These are phyloP conservation scores for Pterois miles DNA, from an alignment of 2,797 vertebrate species.

Conservation along the genomic window DNA sequence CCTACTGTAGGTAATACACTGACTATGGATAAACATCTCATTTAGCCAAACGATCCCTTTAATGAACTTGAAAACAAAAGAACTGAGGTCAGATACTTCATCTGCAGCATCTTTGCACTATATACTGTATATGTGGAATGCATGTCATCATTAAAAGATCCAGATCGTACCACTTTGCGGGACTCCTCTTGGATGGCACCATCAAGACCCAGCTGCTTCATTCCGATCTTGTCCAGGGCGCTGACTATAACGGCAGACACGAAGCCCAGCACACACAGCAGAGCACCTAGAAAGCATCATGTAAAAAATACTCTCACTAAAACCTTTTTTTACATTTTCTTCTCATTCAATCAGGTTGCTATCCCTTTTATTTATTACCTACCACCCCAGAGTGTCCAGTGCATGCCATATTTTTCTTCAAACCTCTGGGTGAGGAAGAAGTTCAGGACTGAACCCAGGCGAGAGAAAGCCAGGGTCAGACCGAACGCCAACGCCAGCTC, in stretches of 20 bases:
- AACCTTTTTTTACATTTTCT: neutral
- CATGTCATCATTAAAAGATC: neutral
- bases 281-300: constrained; percentile 70
- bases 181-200: constrained; percentile 84
- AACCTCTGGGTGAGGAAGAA: constrained; percentile 89
- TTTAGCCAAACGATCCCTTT: too few species aligned
- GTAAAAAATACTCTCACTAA: neutral
- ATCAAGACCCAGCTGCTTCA: constrained; percentile 86
- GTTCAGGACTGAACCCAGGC: constrained; percentile 87
- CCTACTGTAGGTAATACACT: too few species aligned
- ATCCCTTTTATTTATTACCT: neutral
- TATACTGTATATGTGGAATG: neutral
- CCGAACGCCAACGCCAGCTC: constrained; percentile 88
- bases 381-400: constrained; percentile 90
- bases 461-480: constrained; percentile 86
- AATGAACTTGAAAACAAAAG: neutral
- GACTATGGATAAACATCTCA: too few species aligned
- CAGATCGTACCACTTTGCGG: constrained; percentile 83
- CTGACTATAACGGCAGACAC: constrained; percentile 82
- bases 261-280: constrained; percentile 86
- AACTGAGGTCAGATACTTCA: neutral
- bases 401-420: constrained; percentile 85
- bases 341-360: neutral
- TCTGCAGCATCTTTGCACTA: neutral
- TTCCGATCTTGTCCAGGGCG: constrained; percentile 83